Base-by-base conservation (phyloP, 2,797 vertebrate genomes). In the Lemur catta region DNA sequence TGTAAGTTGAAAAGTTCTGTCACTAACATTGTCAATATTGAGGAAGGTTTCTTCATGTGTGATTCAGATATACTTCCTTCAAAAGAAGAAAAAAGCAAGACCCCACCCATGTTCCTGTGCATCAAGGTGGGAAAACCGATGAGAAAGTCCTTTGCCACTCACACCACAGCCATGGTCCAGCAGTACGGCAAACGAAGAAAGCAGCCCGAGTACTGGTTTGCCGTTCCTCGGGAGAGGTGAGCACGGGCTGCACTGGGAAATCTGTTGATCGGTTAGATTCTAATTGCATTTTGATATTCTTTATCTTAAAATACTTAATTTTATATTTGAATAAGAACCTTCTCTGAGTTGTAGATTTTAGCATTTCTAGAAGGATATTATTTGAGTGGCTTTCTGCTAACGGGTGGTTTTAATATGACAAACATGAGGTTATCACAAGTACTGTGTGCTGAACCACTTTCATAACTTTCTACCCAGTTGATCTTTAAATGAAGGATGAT, bases 91-190 rank as follows among this genome's bases (percentile, higher is more conserved):
- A 99, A 99, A 98, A 99, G 99, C 98, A 99, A 99, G 98, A 99
- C 98, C 78, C 99, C 99, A 0, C 99, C 99, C 13, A 99, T 99
- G 99, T 99, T 99, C 98, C 99, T 99, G 78, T 99, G 99, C 98
- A 99, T 99, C 98, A 99, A 99, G 98, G 99, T 99, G 93, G 99
- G 99, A 72, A 99, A 99, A 92, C 99, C 99, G 30, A 99, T 99
- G 99, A 99, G 99, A 93, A 99, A 99, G 97, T 99, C 99, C 48
- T 99, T 99, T 84, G 99, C 98, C 15, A 98, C 98, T 4, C 99
- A 99, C 57, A 98, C 98, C 75, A 98, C 98, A 3, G 98, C 99
- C 80, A 98, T 99, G 72, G 98, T 99, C 92, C 99, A 99, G 92
- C 99, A 99, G 9, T 99, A 99, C 5, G 98, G 98, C 76, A 98